Percentiles rank a stretch among this genome's conserved stretches.
phyloP scores from a whole-genome alignment of 2,797 vertebrate genomes.

The Babyrousa celebensis region DNA sequence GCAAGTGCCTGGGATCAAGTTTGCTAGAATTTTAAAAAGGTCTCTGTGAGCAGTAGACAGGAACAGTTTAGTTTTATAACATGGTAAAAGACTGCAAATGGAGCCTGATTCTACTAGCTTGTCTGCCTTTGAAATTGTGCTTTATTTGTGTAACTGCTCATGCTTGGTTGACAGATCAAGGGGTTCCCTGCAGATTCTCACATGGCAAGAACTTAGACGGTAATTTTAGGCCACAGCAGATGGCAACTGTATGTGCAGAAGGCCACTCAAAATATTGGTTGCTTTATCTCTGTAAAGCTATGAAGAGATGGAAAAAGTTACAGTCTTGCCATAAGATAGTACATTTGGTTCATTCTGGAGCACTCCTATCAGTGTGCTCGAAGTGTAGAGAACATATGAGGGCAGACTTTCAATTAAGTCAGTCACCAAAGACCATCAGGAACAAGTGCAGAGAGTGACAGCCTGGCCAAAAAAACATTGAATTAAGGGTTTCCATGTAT shows the following conservation, averaged over 20 bases:
- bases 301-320: constrained; percentile 40
- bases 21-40: constrained; percentile 68
- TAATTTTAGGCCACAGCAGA: constrained; percentile 73
- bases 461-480: constrained; percentile 16
- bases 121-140: constrained; percentile 67
- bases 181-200: constrained; percentile 68
- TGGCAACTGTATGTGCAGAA: constrained; percentile 62
- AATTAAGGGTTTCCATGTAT: constrained; percentile 24
- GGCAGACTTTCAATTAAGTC: constrained; percentile 70
- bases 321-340: neutral
- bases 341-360: constrained; percentile 57
- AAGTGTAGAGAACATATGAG: constrained; percentile 17
- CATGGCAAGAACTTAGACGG: constrained; percentile 56
- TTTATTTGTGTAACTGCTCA: constrained; percentile 55
- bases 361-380: constrained; percentile 28
- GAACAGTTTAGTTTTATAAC: constrained; percentile 69
- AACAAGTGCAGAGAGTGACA: constrained; percentile 59
- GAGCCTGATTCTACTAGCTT: constrained; percentile 64
- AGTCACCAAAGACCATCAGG: constrained; percentile 36
- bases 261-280: constrained; percentile 56
- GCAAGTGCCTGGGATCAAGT: constrained; percentile 50
- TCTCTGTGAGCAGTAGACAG: constrained; percentile 38
- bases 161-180: constrained; percentile 72
- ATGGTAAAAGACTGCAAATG: constrained; percentile 71
- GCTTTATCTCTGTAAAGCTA: constrained; percentile 62